Percentiles rank a stretch among this genome's conserved stretches.
phyloP scores from a whole-genome alignment of 2,113 vertebrate species.

The Calypte anna region DNA sequence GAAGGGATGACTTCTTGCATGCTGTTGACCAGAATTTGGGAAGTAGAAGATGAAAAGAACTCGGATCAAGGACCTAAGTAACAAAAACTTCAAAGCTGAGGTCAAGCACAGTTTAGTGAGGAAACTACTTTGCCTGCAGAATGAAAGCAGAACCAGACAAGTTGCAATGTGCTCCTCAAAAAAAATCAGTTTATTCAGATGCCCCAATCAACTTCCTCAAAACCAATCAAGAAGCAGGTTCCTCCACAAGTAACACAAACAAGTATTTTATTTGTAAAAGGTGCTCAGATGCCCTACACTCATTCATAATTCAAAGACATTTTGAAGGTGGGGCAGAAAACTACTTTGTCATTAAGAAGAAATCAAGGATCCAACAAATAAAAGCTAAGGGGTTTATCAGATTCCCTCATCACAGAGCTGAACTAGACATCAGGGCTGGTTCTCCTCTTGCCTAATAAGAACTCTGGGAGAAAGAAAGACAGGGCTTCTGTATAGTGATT shows the following conservation, averaged over 20 bases:
- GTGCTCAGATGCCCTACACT: constrained; percentile 1
- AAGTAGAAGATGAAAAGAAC: constrained; percentile 9
- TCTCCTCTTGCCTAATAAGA: neutral
- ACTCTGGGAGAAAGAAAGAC: neutral
- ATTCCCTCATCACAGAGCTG: neutral
- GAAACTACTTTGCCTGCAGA: constrained; percentile 36
- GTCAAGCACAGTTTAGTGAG: constrained; percentile 20
- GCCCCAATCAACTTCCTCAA: neutral
- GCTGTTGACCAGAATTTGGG: neutral
- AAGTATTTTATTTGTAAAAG: constrained; percentile 27
- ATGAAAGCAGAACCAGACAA: constrained; percentile 57
- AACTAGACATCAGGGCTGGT: constrained; percentile 36
- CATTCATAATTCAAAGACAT: constrained; percentile 31
- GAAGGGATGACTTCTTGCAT: neutral
- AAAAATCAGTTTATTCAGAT: constrained; percentile 39
- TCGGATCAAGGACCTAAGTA: neutral
- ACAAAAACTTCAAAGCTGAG: neutral
- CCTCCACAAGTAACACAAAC: constrained; percentile 36
- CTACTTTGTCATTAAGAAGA: constrained; percentile 44
- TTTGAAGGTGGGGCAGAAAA: constrained; percentile 33
- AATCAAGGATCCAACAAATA: constrained; percentile 36
- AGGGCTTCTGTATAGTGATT: neutral
- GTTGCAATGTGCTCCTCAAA: constrained; percentile 27
- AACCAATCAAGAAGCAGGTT: constrained; percentile 34
- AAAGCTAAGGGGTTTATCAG: constrained; percentile 52